phyloP scores from a whole-genome alignment of 2,888 invertebrate genomes.

The Eilema depressum region DNA sequence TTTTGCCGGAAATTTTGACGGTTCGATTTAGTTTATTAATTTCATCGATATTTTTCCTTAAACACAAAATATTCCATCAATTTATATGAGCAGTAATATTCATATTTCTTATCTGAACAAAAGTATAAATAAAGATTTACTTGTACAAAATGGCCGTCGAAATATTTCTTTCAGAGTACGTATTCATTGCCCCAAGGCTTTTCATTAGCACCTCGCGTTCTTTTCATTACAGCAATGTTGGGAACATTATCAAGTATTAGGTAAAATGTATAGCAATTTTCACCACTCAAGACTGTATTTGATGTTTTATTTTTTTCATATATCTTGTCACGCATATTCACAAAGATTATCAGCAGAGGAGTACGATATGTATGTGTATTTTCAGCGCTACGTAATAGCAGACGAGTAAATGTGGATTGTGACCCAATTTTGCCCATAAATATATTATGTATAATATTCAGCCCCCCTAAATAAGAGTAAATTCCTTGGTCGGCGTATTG shows the following conservation, averaged over 20 bases:
- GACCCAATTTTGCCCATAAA: no score
- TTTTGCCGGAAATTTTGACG: not conserved
- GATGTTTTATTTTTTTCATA: not conserved
- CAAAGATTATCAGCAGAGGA: no score
- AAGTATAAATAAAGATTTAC: not conserved
- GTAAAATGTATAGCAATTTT: slow-evolving; percentile 3
- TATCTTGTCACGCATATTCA: not conserved
- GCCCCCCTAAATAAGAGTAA: no score
- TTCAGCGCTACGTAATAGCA: no score
- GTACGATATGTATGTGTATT: no score
- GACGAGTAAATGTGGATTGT: no score
- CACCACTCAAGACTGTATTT: not conserved
- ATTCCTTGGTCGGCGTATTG: no score
- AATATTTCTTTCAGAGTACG: slow-evolving; percentile 15
- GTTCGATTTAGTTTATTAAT: not conserved
- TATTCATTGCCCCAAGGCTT: slow-evolving; percentile 13
- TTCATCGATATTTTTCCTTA: not conserved
- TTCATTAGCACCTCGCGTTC: slow-evolving; percentile 24
- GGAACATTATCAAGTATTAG: slow-evolving; percentile 15
- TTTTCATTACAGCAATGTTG: slow-evolving; percentile 27
- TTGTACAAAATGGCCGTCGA: slow-evolving; percentile 8
- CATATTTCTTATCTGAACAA: slow-evolving; percentile 7
- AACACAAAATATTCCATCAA: not conserved
- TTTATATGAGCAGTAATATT: not conserved
- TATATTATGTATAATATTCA: no score